Evolutionary conservation across 1,140 invertebrate genomes (phyloP).

Genomic region (Gonioctena quinquepunctata): DNA sequence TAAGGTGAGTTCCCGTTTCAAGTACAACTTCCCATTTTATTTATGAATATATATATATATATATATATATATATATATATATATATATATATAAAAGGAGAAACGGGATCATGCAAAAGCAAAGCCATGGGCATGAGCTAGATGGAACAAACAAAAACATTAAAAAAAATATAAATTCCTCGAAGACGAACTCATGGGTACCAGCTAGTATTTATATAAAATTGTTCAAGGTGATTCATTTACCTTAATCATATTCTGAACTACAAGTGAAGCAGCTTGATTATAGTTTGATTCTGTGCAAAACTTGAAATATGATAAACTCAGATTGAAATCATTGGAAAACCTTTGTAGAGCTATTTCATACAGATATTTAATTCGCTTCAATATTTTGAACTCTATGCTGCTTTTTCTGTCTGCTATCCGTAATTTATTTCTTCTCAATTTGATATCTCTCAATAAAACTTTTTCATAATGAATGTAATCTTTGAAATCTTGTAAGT

Average conservation of each 20-base stretch:
- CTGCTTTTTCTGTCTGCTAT: conserved; percentile 31
- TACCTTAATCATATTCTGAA: conserved; percentile 43
- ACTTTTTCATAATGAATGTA: conserved; percentile 39
- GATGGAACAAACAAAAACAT: too few species aligned
- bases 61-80: too few species aligned
- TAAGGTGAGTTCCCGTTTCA: too few species aligned
- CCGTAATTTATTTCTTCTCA: conserved; percentile 28
- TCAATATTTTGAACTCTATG: conserved; percentile 40
- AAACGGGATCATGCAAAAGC: too few species aligned
- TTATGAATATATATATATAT: too few species aligned
- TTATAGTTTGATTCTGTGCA: conserved; percentile 33
- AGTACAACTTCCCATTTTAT: too few species aligned
- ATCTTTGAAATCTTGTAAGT: conserved; percentile 34
- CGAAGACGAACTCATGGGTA: not conserved
- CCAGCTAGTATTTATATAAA: not conserved
- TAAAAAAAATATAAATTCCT: too few species aligned
- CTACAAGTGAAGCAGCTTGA: conserved; percentile 23
- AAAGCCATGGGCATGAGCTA: too few species aligned
- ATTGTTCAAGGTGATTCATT: not conserved
- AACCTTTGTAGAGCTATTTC: conserved; percentile 37
- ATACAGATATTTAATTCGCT: conserved; percentile 38
- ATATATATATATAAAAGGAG: too few species aligned
- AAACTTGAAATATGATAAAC: conserved; percentile 40
- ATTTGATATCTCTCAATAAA: conserved; percentile 32
- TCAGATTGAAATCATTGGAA: conserved; percentile 32